Base-by-base conservation (phyloP, 2,797 vertebrate genomes). In the Sarcoramphus papa region DNA sequence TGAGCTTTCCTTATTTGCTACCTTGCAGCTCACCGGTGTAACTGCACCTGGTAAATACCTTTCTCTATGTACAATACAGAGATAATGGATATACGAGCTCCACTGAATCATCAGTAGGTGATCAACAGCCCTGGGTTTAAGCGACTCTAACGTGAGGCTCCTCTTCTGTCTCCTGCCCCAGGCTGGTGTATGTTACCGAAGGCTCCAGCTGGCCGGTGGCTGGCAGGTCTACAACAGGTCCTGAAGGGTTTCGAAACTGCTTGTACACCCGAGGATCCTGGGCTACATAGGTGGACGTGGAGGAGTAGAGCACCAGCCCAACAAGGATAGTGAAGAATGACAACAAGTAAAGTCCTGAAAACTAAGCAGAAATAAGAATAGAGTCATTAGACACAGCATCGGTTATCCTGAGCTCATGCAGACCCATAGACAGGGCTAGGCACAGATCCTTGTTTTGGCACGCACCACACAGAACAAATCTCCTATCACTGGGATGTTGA, bases 211-310 rank as follows among this genome's bases (percentile, higher is more conserved):
- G 98, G 60, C 98, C 95, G 1, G 97, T 92, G 41, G 98, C 95
- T 51, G 98, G 98, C 43, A 98, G 98, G 97, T 99, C 98, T 47
- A 97, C 95, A 31, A 98, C 96, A 14, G 97, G 98, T 95, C 98
- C 98, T 2, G 98, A 98, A 37, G 98, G 98, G 73, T 99, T 99
- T 91, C 99, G 99, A 88, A 99, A 99, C 97, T 99, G 99, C 98
- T 99, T 99, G 98, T 99, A 99, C 89, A 99, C 99, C 2, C 99
- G 98, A 12, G 99, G 99, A 96, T 99, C 99, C 96, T 99, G 99
- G 94, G 98, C 99, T 77, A 99, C 98, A 12, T 99, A 99, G 7
- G 99, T 99, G 72, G 99, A 98, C 0, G 99, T 99, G 92, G 99
- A 99, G 68, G 98, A 98, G 98, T 99, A 99, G 69, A 99, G 97